These are phyloP conservation scores for Heliconius nattereri DNA, from an alignment of 1,140 invertebrate species.

Conservation along the genomic window DNA sequence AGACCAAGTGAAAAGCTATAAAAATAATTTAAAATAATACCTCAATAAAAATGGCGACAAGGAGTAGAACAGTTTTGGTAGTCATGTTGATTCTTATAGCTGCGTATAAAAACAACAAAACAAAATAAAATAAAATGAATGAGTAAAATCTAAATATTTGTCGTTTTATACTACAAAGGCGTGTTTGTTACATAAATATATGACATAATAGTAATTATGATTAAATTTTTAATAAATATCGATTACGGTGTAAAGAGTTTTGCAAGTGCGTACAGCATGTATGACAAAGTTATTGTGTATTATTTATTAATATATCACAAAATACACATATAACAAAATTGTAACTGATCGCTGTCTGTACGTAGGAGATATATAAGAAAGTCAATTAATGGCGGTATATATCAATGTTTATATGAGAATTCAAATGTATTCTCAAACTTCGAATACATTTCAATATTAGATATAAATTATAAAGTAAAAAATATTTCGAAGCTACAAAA, in stretches of 20 bases:
- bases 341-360: too few species aligned
- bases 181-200: conserved; percentile 4
- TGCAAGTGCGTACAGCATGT: neutral
- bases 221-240: neutral
- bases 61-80: conserved; percentile 9
- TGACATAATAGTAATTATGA: neutral
- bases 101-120: conserved; percentile 16
- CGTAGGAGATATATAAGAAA: too few species aligned
- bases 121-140: neutral
- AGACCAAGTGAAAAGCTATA: too few species aligned
- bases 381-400: too few species aligned
- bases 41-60: conserved; percentile 19
- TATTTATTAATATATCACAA: too few species aligned
- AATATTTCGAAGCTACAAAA: too few species aligned
- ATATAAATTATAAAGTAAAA: too few species aligned
- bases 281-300: neutral
- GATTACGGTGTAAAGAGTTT: neutral
- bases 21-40: neutral
- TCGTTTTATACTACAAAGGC: neutral
- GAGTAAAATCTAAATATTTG: neutral
- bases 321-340: too few species aligned
- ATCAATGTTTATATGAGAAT: too few species aligned
- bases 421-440: too few species aligned
- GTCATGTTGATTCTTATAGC: conserved; percentile 18
- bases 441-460: too few species aligned